Percentiles rank a stretch among this genome's conserved stretches.
Evolutionary conservation across 2,797 vertebrate species (phyloP).

Genomic region (Peromyscus nudipes): DNA sequence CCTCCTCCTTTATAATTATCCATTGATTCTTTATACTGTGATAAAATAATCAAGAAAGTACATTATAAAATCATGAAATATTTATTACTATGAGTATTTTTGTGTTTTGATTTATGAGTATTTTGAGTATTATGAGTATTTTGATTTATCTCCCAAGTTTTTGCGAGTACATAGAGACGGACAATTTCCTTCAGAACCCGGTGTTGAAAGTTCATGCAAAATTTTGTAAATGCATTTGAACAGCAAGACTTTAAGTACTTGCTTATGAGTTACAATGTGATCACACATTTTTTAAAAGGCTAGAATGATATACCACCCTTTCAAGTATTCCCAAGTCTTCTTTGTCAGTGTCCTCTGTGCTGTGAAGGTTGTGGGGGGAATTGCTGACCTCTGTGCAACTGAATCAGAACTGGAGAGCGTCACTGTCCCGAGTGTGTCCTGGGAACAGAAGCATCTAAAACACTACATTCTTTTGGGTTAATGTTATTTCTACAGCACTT

Average conservation of each 20-base stretch:
- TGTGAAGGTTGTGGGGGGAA: too few relatives aligned
- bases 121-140: neutral
- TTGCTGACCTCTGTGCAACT: neutral
- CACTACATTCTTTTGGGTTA: neutral
- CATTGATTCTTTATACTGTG: neutral
- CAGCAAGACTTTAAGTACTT: neutral
- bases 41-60: neutral
- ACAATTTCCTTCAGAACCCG: neutral
- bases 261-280: neutral
- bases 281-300: neutral
- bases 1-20: neutral
- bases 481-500: too few relatives aligned
- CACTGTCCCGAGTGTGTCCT: rapidly evolving
- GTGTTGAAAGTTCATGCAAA: neutral
- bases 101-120: neutral
- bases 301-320: neutral
- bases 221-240: neutral
- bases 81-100: neutral
- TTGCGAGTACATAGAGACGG: neutral
- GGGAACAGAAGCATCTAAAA: too few relatives aligned
- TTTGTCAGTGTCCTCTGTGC: neutral
- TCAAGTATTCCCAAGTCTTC: neutral
- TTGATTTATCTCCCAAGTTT: neutral
- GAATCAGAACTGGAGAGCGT: neutral
- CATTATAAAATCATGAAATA: neutral